These are phyloP conservation scores for Morphnarchus princeps DNA, from an alignment of 2,113 vertebrate species.

Conservation along the genomic window DNA sequence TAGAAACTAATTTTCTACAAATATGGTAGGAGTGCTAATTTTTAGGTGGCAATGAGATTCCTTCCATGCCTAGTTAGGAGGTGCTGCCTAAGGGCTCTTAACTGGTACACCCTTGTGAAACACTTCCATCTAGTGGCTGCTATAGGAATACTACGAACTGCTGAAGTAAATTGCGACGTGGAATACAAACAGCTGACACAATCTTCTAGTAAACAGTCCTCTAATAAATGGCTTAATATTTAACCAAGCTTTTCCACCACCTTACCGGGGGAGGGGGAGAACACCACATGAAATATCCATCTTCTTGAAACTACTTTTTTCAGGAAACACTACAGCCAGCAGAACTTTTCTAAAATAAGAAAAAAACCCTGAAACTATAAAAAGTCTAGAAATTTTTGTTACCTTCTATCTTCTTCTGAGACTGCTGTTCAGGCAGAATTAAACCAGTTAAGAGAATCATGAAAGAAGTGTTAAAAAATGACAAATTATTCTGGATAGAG, in stretches of 20 bases:
- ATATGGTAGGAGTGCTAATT: not conserved
- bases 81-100: not conserved
- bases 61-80: not conserved
- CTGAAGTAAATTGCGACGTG: not conserved
- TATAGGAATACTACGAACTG: not conserved
- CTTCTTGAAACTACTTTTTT: not conserved
- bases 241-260: not conserved
- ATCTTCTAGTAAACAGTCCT: not conserved
- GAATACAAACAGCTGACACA: no score
- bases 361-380: accelerated
- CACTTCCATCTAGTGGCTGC: constrained; percentile 61
- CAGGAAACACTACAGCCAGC: not conserved
- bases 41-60: not conserved
- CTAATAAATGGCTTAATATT: not conserved
- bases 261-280: not conserved
- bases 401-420: not conserved
- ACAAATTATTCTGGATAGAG: accelerated
- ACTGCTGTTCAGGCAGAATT: not conserved
- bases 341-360: not conserved
- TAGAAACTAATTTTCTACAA: not conserved
- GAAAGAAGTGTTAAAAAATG: not conserved
- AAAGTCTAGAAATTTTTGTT: accelerated
- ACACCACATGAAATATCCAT: not conserved
- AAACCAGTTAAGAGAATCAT: not conserved
- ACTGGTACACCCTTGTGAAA: not conserved